Percentiles rank a stretch among this genome's conserved stretches.
These are phyloP conservation scores for Andrena bicolor DNA, from an alignment of 2,888 invertebrate genomes.

Conservation along the genomic window DNA sequence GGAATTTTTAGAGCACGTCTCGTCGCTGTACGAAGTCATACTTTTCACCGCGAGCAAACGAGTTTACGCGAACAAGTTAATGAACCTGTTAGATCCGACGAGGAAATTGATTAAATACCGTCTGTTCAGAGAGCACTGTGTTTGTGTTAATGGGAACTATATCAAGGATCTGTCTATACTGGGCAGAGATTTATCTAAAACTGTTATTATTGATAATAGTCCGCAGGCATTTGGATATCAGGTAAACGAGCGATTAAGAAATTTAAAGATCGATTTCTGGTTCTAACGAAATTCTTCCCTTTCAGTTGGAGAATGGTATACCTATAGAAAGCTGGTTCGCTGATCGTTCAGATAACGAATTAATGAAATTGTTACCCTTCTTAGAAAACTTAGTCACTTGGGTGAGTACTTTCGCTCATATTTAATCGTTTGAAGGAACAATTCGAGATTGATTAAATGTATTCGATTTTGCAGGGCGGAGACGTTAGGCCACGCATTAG, in stretches of 20 bases:
- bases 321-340: conserved; percentile 99
- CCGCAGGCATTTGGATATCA: conserved; percentile 97
- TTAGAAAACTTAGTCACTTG: conserved; percentile 93
- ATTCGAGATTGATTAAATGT: conserved; percentile 14
- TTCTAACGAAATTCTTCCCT: conserved; percentile 61
- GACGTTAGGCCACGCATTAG: conserved; percentile 97
- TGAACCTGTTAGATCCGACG: conserved; percentile 96
- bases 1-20: conserved; percentile 96
- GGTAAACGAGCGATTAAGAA: conserved; percentile 84
- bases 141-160: conserved; percentile 97
- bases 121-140: conserved; percentile 97
- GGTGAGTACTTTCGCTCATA: conserved; percentile 86
- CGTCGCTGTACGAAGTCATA: conserved; percentile 95
- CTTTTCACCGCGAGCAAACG: conserved; percentile 98
- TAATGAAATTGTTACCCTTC: conserved; percentile 96
- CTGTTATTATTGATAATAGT: conserved; percentile 95
- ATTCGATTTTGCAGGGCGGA: conserved; percentile 89
- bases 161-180: conserved; percentile 97
- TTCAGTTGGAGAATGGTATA: conserved; percentile 96
- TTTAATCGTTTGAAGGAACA: conserved; percentile 10
- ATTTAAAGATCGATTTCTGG: conserved; percentile 1
- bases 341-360: conserved; percentile 94
- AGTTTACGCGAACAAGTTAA: conserved; percentile 96
- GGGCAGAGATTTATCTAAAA: conserved; percentile 95
- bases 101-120: conserved; percentile 96